Evolutionary conservation across 1,140 invertebrate species (phyloP), one percentile per base, ranked within the genome.

Genomic region (Drosophila erecta): DNA sequence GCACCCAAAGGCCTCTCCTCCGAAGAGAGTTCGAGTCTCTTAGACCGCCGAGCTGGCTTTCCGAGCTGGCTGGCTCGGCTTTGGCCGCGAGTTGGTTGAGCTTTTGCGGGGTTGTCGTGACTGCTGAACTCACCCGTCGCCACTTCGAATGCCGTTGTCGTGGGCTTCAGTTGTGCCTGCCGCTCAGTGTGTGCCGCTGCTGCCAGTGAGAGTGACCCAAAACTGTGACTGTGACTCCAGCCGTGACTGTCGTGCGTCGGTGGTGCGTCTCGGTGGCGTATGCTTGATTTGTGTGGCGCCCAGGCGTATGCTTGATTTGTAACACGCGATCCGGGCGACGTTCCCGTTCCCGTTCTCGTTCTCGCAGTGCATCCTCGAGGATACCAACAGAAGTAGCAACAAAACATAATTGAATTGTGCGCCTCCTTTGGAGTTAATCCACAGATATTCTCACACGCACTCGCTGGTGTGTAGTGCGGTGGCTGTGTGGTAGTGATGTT

Each of bases 81-180:
- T 33, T 27, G 41, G 7, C 30, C 46, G 51, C 46, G 64, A 61
- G 43, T 37, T 38, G 37, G 8, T 22, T 24, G 53, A 43, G 38
- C 55, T 35, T 57, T 46, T 54, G 53, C 30, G 44, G 49, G 71
- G 55, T 30, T 58, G 47, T 46, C 40, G 58, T 69, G 41, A 46
- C 55, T 47, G 67, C 49, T 59, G 57, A 74, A 60, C 41, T 41
- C 58, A 44, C 40, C 30, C 44, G 30, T 62, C 37, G 84, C 62
- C 83, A 86, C 83, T 86, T 86, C 71, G 83, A 75, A 87, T 62
- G 83, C 75, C 83, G 79, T 87, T 79, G 75, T 83, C 83, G 79
- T 87, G 76, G 83, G 71, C 83, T 76, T 67, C 83, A 86, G 83
- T 86, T 86, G 81, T 80, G 81, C 55, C 40, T 27, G 37, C 40